Base-by-base conservation (phyloP, 35 echinoderm and acorn worm genomes). In the Eucidaris tribuloides region DNA sequence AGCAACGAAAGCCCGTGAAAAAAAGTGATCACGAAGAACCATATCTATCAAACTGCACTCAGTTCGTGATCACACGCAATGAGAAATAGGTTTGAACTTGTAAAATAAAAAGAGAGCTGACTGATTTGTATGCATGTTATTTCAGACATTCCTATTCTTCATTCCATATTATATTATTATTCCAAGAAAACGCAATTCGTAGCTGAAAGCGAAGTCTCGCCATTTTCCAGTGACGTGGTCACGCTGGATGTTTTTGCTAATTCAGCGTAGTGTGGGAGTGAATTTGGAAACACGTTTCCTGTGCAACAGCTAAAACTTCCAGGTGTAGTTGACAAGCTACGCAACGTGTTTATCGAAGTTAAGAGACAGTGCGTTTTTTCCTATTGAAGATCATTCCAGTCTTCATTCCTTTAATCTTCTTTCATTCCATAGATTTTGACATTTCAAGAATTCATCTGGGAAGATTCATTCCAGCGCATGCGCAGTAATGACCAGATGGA, bases 1-100 rank as follows among this genome's bases (percentile, higher is more conserved):
- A 94, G 92, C 49, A 61, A 89, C 45, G 79, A 82, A 24, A 86
- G 82, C 33, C 48, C 44, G 27, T 55, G 42, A 84, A 44, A n/a
- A n/a, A n/a, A n/a, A n/a, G n/a, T n/a, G n/a, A n/a, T n/a, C n/a
- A n/a, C n/a, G n/a, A n/a, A n/a, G n/a, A n/a, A n/a, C n/a, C n/a
- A n/a, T n/a, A n/a, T n/a, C n/a, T n/a, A n/a, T n/a, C n/a, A n/a
- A n/a, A n/a, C n/a, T n/a, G n/a, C n/a, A n/a, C n/a, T n/a, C n/a
- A n/a, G n/a, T n/a, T n/a, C n/a, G n/a, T n/a, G n/a, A n/a, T n/a
- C n/a, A n/a, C n/a, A n/a, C n/a, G n/a, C n/a, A n/a, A n/a, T n/a
- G n/a, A n/a, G n/a, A n/a, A n/a, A n/a, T n/a, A n/a, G n/a, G n/a
- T n/a, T n/a, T n/a, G n/a, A n/a, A n/a, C n/a, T n/a, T n/a, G n/a